Base-by-base conservation (phyloP, 1,140 invertebrate genomes). In the Tetramorium alpestre region DNA sequence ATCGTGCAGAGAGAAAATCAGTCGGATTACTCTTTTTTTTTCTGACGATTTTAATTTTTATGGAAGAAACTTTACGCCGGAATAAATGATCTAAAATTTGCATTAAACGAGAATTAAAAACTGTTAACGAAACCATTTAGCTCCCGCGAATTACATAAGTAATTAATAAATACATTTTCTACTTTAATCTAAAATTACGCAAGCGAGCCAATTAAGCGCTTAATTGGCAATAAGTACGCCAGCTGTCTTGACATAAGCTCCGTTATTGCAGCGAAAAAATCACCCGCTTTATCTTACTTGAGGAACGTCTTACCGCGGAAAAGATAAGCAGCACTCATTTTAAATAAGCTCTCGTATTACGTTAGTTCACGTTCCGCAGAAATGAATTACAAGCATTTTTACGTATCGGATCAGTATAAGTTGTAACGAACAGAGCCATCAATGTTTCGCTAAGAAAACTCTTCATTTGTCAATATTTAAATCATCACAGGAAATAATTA, bases 191-290 rank as follows among this genome's bases (percentile, higher is more conserved):
- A 73, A 38, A 60, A 47, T 84, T 75, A 73, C 54, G 54, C 54
- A 60, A 73, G 41, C n/a, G 5, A 49, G 67, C 67, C 54, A 84
- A 75, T 84, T 84, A 84, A 73, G 41, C 69, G 80, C 13, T 62
- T 84, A 84, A 84, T 84, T 84, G 80, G 80, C 67, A 82, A 82
- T 82, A 73, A 73, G 67, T n/a, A 80, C 62, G 60, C 47, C 60
- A 41, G 47, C 54, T 47, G 54, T 84, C 38, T 16, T 62, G 28
- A 60, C 54, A 62, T 62, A 73, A 73, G 69, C 41, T 38, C 38
- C 56, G 54, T 82, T 69, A 58, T 82, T 73, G 33, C 8, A 75
- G 41, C 11, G 13, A 75, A 84, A 75, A 73, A 84, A 60, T 84
- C 69, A 60, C 69, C 69, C 28, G 49, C 80, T 84, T 84, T 62